These are phyloP conservation scores for Lacerta bilineata DNA, from an alignment of 2,797 vertebrate genomes.

Conservation along the genomic window DNA sequence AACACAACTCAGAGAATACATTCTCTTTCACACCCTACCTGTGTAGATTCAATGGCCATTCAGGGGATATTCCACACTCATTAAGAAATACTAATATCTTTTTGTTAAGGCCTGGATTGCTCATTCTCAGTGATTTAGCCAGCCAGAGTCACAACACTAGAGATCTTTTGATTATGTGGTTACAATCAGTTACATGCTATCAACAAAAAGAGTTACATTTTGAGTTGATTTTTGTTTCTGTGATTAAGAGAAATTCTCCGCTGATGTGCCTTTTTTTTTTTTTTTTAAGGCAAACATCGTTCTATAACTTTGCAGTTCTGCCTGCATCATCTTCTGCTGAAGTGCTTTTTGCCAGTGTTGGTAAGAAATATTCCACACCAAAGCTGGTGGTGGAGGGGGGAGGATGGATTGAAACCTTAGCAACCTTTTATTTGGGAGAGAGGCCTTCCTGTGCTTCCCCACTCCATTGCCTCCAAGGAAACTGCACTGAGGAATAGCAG, in stretches of 20 bases:
- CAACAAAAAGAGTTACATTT: not conserved
- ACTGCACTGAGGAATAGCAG: not conserved
- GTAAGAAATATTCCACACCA: not conserved
- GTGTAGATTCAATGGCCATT: not conserved
- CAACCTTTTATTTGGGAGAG: slow-evolving; percentile 8
- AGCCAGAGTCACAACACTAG: not conserved
- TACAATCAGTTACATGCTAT: not conserved
- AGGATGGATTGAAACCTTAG: not conserved
- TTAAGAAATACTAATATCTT: not conserved
- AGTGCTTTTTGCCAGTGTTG: not conserved
- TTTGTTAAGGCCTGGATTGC: not conserved
- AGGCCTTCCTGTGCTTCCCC: too few species aligned
- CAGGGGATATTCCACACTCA: not conserved
- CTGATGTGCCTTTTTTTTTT: not conserved
- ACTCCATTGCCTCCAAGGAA: not conserved
- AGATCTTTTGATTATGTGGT: slow-evolving; percentile 5
- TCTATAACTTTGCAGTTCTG: not conserved
- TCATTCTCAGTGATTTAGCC: not conserved
- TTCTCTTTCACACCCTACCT: not conserved
- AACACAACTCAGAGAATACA: not conserved
- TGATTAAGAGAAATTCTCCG: not conserved
- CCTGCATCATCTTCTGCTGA: not conserved
- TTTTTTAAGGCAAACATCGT: not conserved
- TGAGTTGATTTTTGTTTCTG: not conserved
- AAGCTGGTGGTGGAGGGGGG: not conserved